phyloP scores from a whole-genome alignment of 2,113 vertebrate genomes.

The Cyprinodon brontotheroides region DNA sequence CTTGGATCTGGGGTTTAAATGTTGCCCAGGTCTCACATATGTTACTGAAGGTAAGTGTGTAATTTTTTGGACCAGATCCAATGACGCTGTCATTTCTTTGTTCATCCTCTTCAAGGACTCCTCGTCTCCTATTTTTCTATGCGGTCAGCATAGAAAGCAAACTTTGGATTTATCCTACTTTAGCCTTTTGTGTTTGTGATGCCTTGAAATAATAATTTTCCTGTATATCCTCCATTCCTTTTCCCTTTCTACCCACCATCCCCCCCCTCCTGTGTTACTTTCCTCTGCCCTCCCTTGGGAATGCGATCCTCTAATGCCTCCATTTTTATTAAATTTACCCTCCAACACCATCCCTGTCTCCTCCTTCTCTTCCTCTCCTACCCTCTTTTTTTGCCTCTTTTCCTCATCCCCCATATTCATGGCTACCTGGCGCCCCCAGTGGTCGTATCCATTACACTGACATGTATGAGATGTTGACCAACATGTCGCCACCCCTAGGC shows the following conservation, averaged over 20 bases:
- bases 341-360: conserved; percentile 41
- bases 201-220: conserved; percentile 73
- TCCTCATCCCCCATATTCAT: conserved; percentile 51
- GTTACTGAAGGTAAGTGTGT: conserved; percentile 28
- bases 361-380: conserved; percentile 36
- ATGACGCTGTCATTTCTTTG: conserved; percentile 73
- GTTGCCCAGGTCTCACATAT: not conserved
- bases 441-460: conserved; percentile 99
- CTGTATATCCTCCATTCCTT: conserved; percentile 72
- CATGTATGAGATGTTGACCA: conserved; percentile 99
- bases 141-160: conserved; percentile 80
- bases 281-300: conserved; percentile 59
- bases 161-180: conserved; percentile 59
- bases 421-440: conserved; percentile 80
- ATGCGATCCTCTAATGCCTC: conserved; percentile 40
- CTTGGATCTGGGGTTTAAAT: conserved; percentile 60
- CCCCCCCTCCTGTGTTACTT: conserved; percentile 30
- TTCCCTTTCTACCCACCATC: conserved; percentile 46
- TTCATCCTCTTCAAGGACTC: conserved; percentile 56
- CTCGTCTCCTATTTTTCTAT: conserved; percentile 78
- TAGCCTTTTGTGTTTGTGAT: conserved; percentile 68
- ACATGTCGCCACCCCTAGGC: conserved; percentile 99
- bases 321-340: conserved; percentile 57
- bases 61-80: conserved; percentile 61
- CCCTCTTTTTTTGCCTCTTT: conserved; percentile 43